Evolutionary conservation across 2,113 vertebrate genomes (phyloP).

Genomic region (Hyperopisus bebe): DNA sequence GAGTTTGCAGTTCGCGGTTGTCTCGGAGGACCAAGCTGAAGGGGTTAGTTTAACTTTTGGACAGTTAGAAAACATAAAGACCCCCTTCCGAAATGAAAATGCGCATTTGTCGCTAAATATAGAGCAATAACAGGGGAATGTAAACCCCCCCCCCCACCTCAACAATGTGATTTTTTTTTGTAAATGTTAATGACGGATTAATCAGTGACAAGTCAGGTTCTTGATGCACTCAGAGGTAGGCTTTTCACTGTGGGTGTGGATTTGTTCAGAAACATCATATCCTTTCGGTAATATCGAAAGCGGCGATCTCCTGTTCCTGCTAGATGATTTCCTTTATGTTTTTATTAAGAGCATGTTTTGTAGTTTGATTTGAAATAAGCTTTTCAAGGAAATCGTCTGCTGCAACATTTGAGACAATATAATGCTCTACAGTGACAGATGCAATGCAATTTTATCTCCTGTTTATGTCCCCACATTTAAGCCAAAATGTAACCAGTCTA

Average conservation of each 20-base stretch:
- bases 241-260: background rate
- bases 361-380: background rate
- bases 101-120: background rate
- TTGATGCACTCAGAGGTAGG: background rate
- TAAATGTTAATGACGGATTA: background rate
- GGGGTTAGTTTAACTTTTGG: background rate
- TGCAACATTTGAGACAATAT: background rate
- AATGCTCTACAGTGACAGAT: background rate
- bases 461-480: background rate
- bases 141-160: background rate
- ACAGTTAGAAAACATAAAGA: background rate
- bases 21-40: background rate
- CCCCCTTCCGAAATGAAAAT: background rate
- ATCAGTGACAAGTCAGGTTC: background rate
- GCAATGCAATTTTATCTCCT: background rate
- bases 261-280: background rate
- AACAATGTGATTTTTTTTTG: background rate
- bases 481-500: background rate
- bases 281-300: background rate
- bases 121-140: background rate
- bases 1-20: background rate
- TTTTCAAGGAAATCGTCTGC: background rate
- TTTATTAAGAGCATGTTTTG: background rate
- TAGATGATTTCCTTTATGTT: background rate
- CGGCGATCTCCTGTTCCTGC: background rate